Evolutionary conservation across 2,113 vertebrate species (phyloP).

Genomic region (Trematocara marginatum): DNA sequence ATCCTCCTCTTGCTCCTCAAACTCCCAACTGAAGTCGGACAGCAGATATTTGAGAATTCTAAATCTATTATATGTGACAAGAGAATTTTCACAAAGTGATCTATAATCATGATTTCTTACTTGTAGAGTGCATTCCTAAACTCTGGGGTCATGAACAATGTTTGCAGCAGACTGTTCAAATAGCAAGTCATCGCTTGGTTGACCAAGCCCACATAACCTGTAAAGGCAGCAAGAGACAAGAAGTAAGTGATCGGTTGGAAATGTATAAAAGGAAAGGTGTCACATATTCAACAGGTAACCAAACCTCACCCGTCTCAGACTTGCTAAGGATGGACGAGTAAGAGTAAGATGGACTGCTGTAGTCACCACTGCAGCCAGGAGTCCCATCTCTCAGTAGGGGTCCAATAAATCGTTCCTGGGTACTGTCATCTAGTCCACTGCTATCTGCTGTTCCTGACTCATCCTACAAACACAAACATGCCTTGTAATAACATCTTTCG

Average conservation of each 20-base stretch:
- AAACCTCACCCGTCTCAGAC: constrained; percentile 87
- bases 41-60: not conserved
- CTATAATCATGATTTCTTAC: constrained; percentile 70
- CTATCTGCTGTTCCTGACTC: constrained; percentile 80
- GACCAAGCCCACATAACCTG: constrained; percentile 97
- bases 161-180: constrained; percentile 97
- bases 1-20: constrained; percentile 96
- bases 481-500: not conserved
- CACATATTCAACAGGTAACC: not conserved
- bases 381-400: constrained; percentile 88
- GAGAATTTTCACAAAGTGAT: not conserved
- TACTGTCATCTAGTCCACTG: constrained; percentile 79
- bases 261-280: not conserved
- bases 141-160: constrained; percentile 98
- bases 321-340: constrained; percentile 95
- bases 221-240: constrained; percentile 15
- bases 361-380: constrained; percentile 83
- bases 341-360: constrained; percentile 91
- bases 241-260: not conserved
- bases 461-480: constrained; percentile 71
- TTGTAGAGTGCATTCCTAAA: constrained; percentile 98
- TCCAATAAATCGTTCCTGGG: constrained; percentile 88
- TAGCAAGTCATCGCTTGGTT: constrained; percentile 99
- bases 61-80: not conserved
- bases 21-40: constrained; percentile 84